Evolutionary conservation across 2,113 vertebrate genomes (phyloP).

Genomic region (Percopsis transmontana): DNA sequence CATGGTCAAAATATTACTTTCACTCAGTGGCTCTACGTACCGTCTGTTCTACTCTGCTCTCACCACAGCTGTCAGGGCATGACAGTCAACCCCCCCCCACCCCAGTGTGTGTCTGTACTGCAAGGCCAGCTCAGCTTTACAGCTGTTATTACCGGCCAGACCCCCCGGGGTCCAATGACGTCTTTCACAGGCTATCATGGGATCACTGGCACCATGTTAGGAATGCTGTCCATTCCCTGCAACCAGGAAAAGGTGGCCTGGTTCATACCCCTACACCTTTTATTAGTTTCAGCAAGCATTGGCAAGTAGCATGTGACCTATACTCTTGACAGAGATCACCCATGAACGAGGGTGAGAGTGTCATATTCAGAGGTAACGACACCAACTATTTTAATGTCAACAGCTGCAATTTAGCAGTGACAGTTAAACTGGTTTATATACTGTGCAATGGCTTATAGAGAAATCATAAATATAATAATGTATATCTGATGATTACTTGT

Average conservation of each 20-base stretch:
- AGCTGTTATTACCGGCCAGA: conserved; percentile 47
- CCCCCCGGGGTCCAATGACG: conserved; percentile 16
- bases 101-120: conserved; percentile 33
- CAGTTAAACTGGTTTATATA: too few species aligned
- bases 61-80: background rate
- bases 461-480: too few species aligned
- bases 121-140: too few species aligned
- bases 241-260: conserved; percentile 29
- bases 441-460: too few species aligned
- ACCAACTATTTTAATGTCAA: background rate
- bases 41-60: background rate
- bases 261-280: conserved; percentile 33
- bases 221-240: conserved; percentile 36
- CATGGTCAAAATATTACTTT: too few species aligned
- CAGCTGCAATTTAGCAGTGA: too few species aligned
- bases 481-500: too few species aligned
- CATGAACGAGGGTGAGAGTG: background rate
- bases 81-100: conserved; percentile 25
- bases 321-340: conserved; percentile 24
- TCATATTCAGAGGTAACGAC: background rate
- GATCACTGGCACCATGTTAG: conserved; percentile 23
- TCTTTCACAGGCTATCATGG: conserved; percentile 19
- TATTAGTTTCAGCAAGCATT: conserved; percentile 41
- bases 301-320: conserved; percentile 23
- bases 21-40: too few species aligned